A percentile compares a stretch with the other conserved stretches of the same genome.
Conservation (phyloP, 2,888 invertebrate genomes). For the Lissocephala sabroskyi region DNA sequence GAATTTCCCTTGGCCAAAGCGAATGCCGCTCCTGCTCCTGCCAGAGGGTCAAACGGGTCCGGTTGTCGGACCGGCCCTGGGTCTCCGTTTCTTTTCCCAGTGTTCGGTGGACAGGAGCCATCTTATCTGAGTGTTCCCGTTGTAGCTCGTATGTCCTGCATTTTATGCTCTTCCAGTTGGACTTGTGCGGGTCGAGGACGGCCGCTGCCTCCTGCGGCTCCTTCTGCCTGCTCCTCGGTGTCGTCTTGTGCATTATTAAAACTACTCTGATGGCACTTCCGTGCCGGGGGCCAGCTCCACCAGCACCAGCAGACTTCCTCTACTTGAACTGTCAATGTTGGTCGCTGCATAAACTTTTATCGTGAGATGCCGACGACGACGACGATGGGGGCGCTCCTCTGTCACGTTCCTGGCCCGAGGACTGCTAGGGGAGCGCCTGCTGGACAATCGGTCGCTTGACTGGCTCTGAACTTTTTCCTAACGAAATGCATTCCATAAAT, state of each 20-base stretch:
- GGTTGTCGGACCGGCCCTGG: no score
- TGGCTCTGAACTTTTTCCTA: constrained; percentile 24
- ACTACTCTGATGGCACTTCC: constrained; percentile 56
- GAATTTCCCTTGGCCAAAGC: constrained; percentile 29
- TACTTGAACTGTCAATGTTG: constrained; percentile 67
- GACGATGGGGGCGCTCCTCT: no score
- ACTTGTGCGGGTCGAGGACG: no score
- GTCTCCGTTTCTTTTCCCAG: constrained; percentile 15
- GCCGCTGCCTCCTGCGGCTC: background rate
- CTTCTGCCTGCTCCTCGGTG: constrained; percentile 24
- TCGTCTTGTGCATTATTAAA: constrained; percentile 67
- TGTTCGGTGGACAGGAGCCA: constrained; percentile 41
- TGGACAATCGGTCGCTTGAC: constrained; percentile 19
- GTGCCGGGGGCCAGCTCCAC: constrained; percentile 19
- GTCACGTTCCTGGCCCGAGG: constrained; percentile 6
- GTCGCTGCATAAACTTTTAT: constrained; percentile 61
- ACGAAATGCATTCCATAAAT: constrained; percentile 45
- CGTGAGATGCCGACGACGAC: constrained; percentile 18
- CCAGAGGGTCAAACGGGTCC: background rate
- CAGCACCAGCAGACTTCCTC: no score
- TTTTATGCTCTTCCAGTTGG: constrained; percentile 50
- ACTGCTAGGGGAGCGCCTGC: background rate
- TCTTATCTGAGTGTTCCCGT: constrained; percentile 30
- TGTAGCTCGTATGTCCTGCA: constrained; percentile 61
- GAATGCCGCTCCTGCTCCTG: background rate